Evolutionary conservation across 2,113 vertebrate species (phyloP).

Genomic region (Sorex araneus): DNA sequence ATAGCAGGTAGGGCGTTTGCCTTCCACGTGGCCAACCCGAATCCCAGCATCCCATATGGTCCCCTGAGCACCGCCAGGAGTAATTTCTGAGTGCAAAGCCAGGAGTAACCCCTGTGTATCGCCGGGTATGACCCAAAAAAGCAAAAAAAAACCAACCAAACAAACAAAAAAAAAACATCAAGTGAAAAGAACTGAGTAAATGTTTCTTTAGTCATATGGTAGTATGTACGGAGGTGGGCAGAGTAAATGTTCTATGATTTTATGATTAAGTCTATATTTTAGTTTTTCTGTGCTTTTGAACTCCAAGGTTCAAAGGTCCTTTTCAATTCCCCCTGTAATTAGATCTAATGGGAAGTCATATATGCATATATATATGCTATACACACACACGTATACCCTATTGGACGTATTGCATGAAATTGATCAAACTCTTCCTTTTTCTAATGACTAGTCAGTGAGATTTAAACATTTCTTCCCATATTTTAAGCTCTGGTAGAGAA

Average conservation of each 20-base stretch:
- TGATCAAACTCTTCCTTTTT: not conserved
- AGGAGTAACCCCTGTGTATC: too few relatives aligned
- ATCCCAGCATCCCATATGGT: too few relatives aligned
- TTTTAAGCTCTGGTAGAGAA: not conserved
- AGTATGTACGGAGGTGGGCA: not conserved
- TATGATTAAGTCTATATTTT: not conserved
- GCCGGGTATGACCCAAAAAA: too few relatives aligned
- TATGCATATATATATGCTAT: not conserved
- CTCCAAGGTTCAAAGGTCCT: not conserved
- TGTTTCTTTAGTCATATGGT: not conserved
- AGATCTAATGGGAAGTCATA: not conserved
- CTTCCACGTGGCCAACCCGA: too few relatives aligned
- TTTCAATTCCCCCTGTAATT: not conserved
- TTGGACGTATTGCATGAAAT: not conserved
- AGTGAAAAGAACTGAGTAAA: not conserved
- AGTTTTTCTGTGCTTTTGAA: not conserved
- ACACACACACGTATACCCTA: not conserved
- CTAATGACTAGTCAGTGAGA: not conserved
- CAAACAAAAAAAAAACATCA: too few relatives aligned
- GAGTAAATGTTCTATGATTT: not conserved
- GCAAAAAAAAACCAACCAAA: too few relatives aligned
- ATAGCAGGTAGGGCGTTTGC: too few relatives aligned
- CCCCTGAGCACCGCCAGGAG: too few relatives aligned
- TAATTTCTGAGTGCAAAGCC: too few relatives aligned
- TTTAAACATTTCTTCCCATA: not conserved